Evolutionary conservation across 2,113 vertebrate species (phyloP), one percentile per base, ranked within the genome.

Genomic region (Podiceps cristatus): DNA sequence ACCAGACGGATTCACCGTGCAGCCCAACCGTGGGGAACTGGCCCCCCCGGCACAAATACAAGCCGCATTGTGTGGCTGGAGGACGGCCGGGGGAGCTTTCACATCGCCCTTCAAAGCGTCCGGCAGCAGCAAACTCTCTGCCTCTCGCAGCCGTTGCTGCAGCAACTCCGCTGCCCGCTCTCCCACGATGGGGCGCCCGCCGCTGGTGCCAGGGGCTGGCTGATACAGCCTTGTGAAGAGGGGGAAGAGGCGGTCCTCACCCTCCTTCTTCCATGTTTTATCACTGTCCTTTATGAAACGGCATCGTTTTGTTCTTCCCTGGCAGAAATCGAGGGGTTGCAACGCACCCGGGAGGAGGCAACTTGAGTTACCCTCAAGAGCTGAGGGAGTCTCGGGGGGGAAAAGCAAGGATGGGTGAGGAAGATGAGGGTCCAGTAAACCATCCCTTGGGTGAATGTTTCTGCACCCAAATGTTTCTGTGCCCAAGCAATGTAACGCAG

Each of bases 141-240:
- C 40, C 44, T 55, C 50, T 66, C 0, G 1, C 13, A 50, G 64
- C 29, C 18, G 1, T 10, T 78, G 35, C 76, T 84, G 90, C 71
- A 71, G 83, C 74, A 78, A 4, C 75, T 82, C 25, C 0, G 0
- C 31, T 5, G 5, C 11, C 10, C 0, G 0, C 11, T 71, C 49
- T 56, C 29, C 31, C 55, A 12, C 0, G 0, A 23, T 10, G 4
- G 29, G 33, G 6, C 60, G 59, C 55, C 44, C 16, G 53, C 44
- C 67, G 80, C 67, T 33, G 33, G 67, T 3, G 2, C 18, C 11
- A 0, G 0, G 5, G 53, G 17, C 33, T 3, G 4, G 24, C 18
- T n/a, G 50, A 18, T 17, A 19, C 11, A 60, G 45, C 5, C 1
- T 2, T 14, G 9, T 24, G 16, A 19, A 81, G 55, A n/a, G 8